Percentiles rank a stretch among this genome's conserved stretches.
These are phyloP conservation scores for Scarus forsteni DNA, from an alignment of 2,797 vertebrate species.

Conservation along the genomic window DNA sequence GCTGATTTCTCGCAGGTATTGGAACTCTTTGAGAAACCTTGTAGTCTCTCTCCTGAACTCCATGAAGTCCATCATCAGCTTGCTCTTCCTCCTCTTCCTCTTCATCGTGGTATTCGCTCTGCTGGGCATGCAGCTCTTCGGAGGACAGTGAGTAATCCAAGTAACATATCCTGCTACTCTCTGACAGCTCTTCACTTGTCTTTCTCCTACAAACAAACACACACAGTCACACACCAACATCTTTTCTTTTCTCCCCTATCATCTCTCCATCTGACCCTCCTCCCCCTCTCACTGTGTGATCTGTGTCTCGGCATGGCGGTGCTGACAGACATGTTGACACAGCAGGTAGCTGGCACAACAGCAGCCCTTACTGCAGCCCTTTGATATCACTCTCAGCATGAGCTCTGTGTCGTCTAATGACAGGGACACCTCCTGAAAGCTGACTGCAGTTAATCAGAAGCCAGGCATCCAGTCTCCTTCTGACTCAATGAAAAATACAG, in stretches of 20 bases:
- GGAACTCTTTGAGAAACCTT: constrained; percentile 96
- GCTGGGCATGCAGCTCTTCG: constrained; percentile 99
- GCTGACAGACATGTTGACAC: constrained; percentile 61
- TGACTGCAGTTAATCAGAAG: constrained; percentile 61
- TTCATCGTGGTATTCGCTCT: constrained; percentile 98
- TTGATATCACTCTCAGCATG: constrained; percentile 71
- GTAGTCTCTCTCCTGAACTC: constrained; percentile 97
- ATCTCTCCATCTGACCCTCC: constrained; percentile 29
- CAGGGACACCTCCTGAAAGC: constrained; percentile 60
- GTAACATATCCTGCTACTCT: neutral
- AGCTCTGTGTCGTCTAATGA: constrained; percentile 62
- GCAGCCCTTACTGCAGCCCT: constrained; percentile 51
- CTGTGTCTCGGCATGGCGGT: constrained; percentile 36
- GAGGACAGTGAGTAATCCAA: constrained; percentile 91
- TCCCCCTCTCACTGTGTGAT: constrained; percentile 31
- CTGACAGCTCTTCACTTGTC: neutral
- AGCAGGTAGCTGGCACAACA: constrained; percentile 67
- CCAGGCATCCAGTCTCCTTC: constrained; percentile 28
- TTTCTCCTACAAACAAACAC: neutral
- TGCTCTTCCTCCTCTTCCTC: constrained; percentile 98
- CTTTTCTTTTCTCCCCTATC: constrained; percentile 3
- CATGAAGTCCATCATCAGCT: constrained; percentile 99
- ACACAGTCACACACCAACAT: constrained; percentile 1
- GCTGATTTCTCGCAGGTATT: constrained; percentile 85
- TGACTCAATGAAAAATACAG: constrained; percentile 27